Base-by-base conservation (phyloP, 2,888 invertebrate genomes). In the Dicycla oo region DNA sequence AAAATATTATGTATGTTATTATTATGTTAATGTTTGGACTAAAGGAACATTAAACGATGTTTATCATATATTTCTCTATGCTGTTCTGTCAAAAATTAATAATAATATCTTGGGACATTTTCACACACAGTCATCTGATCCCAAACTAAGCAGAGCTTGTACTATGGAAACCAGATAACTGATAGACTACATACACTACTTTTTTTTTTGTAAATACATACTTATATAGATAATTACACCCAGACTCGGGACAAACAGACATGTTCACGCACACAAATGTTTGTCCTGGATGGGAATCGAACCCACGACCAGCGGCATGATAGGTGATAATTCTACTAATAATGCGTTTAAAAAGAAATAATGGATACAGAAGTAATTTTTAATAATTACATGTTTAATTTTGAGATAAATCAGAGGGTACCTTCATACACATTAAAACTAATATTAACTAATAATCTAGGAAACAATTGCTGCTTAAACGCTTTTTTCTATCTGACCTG, bases 1-100 rank as follows among this genome's bases (percentile, higher is more conserved):
- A 69, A 85, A 82, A 82, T 80, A 80, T 82, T 77, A 82, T 82
- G 53, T 77, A 81, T 85, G 77, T 85, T 84, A 78, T 83, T 76
- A 85, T 85, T 85, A 84, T 83, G 84, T 78, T 69, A 85, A 85
- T 82, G 58, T 77, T 83, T 75, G 62, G 26, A 70, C 69, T 74
- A 47, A 49, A 53, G 63, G 69, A 81, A 69, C 65, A 81, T 84
- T 83, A 67, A 53, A 58, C 45, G 18, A 34, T 75, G 71, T 85
- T 83, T 83, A 83, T 83, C 57, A 65, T 73, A 69, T 68, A 78
- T 79, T 77, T 75, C 68, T 69, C 57, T 34, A 40, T 61, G 65
- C 72, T 81, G 23, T 58, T 82, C 78, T 74, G 77, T 70, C 63
- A 70, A 72, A 83, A 79, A 70, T 26, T 26, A 64, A 53, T 68